Conservation (phyloP, 2,888 invertebrate species). For the Mesorhabditis belari region DNA sequence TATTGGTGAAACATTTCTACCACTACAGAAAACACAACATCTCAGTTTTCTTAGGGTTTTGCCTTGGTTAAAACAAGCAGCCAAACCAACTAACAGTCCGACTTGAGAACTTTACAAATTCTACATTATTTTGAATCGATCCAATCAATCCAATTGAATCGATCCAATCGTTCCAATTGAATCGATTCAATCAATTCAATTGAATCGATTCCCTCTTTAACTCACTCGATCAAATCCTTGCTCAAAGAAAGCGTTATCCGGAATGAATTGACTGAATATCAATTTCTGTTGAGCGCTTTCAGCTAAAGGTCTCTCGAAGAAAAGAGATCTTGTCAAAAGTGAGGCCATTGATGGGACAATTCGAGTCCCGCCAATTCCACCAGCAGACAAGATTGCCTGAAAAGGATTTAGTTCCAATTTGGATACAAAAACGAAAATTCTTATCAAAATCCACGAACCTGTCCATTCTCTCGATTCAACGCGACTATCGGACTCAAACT, state of each 20-base stretch:
- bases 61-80: no score
- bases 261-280: background rate
- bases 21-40: no score
- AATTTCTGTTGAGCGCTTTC: background rate
- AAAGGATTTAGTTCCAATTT: background rate
- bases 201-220: no score
- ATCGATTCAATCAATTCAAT: no score
- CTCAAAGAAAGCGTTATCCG: background rate
- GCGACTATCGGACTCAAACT: background rate
- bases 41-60: no score
- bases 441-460: no score
- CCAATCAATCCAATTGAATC: no score
- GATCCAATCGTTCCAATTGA: no score
- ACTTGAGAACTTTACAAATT: no score
- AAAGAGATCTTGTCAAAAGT: background rate
- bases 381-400: background rate
- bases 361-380: background rate
- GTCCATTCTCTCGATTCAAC: background rate
- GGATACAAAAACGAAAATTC: no score
- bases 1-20: background rate
- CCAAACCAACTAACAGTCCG: no score
- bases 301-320: background rate
- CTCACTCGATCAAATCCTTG: background rate
- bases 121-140: no score
- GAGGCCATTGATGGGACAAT: background rate